Evolutionary conservation across 2,888 invertebrate species (phyloP).

Genomic region (Ochropacha duplaris): DNA sequence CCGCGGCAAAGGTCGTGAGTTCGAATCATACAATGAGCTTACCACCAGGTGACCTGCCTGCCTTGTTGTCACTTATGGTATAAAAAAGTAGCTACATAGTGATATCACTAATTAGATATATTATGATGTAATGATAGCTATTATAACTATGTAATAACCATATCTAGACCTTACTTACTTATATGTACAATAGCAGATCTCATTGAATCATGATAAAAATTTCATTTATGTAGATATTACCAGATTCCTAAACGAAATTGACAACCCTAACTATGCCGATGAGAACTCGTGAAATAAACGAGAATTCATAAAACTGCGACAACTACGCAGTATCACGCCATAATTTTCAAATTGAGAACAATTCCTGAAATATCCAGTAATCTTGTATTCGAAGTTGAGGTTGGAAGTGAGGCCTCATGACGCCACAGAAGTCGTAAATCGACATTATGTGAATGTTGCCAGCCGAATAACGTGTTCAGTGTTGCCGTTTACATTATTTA

Average conservation of each 20-base stretch:
- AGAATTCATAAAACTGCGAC: neutral
- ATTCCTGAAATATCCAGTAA: neutral
- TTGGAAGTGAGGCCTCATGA: neutral
- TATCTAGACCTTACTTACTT: too few relatives aligned
- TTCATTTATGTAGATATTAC: too few relatives aligned
- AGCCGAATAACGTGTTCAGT: neutral
- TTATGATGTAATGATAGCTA: too few relatives aligned
- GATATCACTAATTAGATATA: too few relatives aligned
- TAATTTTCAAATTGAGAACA: neutral
- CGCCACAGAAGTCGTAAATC: neutral
- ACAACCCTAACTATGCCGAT: neutral
- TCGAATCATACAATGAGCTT: too few relatives aligned
- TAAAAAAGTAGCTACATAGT: too few relatives aligned
- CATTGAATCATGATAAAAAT: too few relatives aligned
- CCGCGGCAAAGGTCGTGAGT: too few relatives aligned
- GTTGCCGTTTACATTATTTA: neutral
- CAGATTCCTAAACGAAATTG: neutral
- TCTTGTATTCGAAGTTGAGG: neutral
- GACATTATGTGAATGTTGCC: neutral
- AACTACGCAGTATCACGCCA: neutral
- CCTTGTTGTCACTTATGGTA: too few relatives aligned
- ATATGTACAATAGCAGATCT: too few relatives aligned
- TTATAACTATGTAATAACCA: too few relatives aligned
- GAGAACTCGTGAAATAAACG: neutral
- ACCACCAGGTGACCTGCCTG: too few relatives aligned